A percentile compares a stretch with the other conserved stretches of the same genome.
Conservation (phyloP, 2,113 vertebrate species). For the Lophochroa leadbeateri region DNA sequence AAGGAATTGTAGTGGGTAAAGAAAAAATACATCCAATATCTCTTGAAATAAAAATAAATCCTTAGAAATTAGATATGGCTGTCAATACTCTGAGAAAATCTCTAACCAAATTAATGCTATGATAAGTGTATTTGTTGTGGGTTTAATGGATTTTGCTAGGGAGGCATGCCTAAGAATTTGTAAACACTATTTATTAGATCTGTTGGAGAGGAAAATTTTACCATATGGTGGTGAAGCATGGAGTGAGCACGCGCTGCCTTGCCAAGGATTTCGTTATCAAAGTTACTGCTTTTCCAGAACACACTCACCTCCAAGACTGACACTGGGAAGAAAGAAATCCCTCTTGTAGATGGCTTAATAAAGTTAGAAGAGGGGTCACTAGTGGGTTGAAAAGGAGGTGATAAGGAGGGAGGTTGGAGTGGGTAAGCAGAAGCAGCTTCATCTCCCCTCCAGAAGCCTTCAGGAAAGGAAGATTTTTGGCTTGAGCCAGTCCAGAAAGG, state of each 20-base stretch:
- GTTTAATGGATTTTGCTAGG: constrained; percentile 42
- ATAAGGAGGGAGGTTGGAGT: accelerated
- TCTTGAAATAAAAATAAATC: constrained; percentile 63
- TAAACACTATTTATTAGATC: constrained; percentile 61
- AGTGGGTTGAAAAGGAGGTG: background rate
- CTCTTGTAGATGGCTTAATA: background rate
- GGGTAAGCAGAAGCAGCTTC: background rate
- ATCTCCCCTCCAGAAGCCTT: accelerated
- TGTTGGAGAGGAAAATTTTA: constrained; percentile 27
- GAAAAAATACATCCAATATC: constrained; percentile 41
- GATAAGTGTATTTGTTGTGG: constrained; percentile 46
- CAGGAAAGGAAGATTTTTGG: background rate
- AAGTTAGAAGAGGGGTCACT: background rate
- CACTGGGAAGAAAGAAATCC: background rate
- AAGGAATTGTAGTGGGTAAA: constrained; percentile 40
- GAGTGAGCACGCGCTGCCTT: background rate
- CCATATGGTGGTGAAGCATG: constrained; percentile 10
- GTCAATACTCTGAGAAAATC: constrained; percentile 60
- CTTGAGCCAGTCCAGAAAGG: background rate
- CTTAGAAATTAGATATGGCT: constrained; percentile 57
- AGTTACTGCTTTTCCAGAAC: background rate
- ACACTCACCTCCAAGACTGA: background rate
- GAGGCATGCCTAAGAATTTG: constrained; percentile 53
- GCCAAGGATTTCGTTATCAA: background rate
- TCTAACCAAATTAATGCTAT: constrained; percentile 53